These are phyloP conservation scores for Excalfactoria chinensis DNA, from an alignment of 2,113 vertebrate species.

Conservation along the genomic window DNA sequence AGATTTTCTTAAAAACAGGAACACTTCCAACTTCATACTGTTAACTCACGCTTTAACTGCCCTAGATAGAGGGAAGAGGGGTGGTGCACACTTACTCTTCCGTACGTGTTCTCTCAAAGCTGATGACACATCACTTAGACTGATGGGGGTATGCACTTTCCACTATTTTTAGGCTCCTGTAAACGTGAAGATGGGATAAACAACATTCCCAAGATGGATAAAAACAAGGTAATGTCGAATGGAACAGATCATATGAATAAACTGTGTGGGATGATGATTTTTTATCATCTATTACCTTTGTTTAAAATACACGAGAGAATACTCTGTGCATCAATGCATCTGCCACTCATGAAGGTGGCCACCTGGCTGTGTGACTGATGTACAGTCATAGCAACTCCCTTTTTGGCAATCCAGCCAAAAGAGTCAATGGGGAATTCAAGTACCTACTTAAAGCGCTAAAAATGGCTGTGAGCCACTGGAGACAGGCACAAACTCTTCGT, in stretches of 20 bases:
- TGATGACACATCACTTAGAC: not conserved
- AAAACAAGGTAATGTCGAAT: not conserved
- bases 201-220: not conserved
- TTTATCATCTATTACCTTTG: not conserved
- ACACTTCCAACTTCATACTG: not conserved
- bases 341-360: not conserved
- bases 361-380: not conserved
- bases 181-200: not conserved
- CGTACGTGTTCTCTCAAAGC: not conserved
- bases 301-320: not conserved
- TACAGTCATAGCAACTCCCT: not conserved
- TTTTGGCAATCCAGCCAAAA: not conserved
- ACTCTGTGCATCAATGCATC: not conserved
- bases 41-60: not conserved
- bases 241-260: not conserved
- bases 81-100: not conserved
- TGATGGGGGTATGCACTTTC: not conserved
- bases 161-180: slow-evolving; percentile 20
- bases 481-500: not conserved
- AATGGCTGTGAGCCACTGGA: not conserved
- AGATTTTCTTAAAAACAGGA: not conserved
- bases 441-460: not conserved
- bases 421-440: not conserved
- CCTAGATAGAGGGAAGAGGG: not conserved
- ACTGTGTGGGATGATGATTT: not conserved